phyloP scores from a whole-genome alignment of 2,113 vertebrate species.

The Bubalus kerabau region DNA sequence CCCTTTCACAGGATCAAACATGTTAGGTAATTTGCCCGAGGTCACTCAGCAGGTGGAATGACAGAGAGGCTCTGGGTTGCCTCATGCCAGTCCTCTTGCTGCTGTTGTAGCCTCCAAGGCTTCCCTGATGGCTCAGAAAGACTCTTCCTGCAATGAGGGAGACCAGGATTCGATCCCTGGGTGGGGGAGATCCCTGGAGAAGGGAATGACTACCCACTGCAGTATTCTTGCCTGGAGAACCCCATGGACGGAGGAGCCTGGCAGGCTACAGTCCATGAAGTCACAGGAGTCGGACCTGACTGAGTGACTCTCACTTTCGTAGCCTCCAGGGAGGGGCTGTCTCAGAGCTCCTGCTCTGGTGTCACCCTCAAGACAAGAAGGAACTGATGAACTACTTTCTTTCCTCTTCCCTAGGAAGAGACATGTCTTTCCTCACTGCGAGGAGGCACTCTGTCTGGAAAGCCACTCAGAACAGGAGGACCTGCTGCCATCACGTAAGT shows the following conservation, averaged over 20 bases:
- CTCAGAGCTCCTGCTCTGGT: background rate
- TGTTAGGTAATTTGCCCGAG: background rate
- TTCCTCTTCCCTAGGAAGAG: slow-evolving; percentile 21
- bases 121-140: background rate
- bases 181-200: background rate
- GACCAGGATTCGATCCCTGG: background rate
- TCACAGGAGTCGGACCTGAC: background rate
- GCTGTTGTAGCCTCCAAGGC: background rate
- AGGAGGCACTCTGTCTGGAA: accelerated
- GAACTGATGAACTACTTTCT: background rate
- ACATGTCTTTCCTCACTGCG: background rate
- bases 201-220: background rate
- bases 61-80: background rate
- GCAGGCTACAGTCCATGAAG: background rate
- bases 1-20: background rate
- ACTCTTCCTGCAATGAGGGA: background rate
- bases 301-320: background rate
- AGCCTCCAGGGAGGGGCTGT: background rate
- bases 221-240: background rate
- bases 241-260: background rate
- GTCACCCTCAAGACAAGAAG: background rate
- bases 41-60: background rate
- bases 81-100: background rate
- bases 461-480: background rate
- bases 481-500: background rate